These are phyloP conservation scores for Dinomys branickii DNA, from an alignment of 2,113 vertebrate genomes.

Conservation along the genomic window DNA sequence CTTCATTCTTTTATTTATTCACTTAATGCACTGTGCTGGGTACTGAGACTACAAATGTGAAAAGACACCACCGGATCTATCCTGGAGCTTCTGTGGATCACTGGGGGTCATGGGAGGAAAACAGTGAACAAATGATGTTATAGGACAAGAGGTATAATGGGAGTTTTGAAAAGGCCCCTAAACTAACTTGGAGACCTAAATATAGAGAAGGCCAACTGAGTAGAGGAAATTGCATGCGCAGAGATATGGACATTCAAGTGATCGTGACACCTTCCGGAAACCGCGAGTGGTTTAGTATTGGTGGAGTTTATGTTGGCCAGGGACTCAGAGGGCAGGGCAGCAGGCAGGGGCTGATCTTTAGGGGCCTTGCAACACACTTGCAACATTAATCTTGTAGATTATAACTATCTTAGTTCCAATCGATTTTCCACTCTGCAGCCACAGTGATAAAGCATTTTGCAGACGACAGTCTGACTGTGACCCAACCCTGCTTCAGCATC, in stretches of 20 bases:
- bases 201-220: neutral
- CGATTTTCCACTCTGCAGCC: neutral
- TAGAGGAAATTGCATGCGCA: conserved; percentile 53
- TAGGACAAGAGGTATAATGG: neutral
- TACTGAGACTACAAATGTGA: neutral
- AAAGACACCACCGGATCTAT: neutral
- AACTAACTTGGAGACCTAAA: conserved; percentile 7
- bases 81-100: neutral
- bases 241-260: conserved; percentile 58
- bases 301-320: neutral
- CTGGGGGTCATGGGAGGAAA: fast-evolving
- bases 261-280: conserved; percentile 32
- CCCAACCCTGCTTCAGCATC: neutral
- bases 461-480: neutral
- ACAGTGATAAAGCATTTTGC: neutral
- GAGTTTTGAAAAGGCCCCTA: conserved; percentile 1
- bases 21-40: neutral
- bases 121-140: neutral
- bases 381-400: neutral
- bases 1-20: neutral
- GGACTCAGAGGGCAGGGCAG: neutral
- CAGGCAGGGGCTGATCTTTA: neutral
- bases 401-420: neutral
- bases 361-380: neutral
- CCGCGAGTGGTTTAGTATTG: conserved; percentile 5